Conservation (phyloP, 2,888 invertebrate genomes). For the Caenorhabditis doughertyi region DNA sequence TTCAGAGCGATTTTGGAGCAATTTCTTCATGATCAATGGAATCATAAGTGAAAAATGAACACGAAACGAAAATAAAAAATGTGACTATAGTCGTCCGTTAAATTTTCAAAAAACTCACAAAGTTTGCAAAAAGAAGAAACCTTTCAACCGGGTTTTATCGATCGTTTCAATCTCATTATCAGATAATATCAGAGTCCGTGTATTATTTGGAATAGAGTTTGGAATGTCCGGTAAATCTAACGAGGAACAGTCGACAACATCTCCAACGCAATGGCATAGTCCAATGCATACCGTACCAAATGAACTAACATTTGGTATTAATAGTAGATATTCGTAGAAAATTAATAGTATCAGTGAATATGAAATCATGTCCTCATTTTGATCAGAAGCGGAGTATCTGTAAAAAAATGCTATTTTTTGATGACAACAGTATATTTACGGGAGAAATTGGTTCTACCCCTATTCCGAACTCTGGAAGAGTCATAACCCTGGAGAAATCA, state of each 20-base stretch:
- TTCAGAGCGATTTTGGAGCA: too few relatives aligned
- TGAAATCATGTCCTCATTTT: conserved; percentile 54
- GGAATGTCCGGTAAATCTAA: conserved; percentile 65
- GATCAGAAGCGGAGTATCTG: background rate
- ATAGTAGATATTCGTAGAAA: conserved; percentile 31
- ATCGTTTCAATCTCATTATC: conserved; percentile 69
- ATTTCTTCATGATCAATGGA: too few relatives aligned
- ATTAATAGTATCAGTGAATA: conserved; percentile 45
- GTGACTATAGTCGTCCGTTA: too few relatives aligned
- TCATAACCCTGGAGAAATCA: too few relatives aligned
- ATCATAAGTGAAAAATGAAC: too few relatives aligned
- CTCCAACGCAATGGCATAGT: conserved; percentile 65
- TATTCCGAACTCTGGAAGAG: too few relatives aligned
- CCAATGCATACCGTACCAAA: conserved; percentile 61
- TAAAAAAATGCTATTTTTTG: too few relatives aligned
- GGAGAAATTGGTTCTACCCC: too few relatives aligned
- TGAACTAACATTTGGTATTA: background rate
- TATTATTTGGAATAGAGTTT: conserved; percentile 62
- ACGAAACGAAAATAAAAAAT: too few relatives aligned
- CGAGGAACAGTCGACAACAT: conserved; percentile 68
- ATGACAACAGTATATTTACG: too few relatives aligned
- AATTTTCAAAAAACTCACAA: conserved; percentile 39
- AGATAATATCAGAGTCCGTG: conserved; percentile 58
- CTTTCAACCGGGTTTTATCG: conserved; percentile 51
- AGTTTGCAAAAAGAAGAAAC: conserved; percentile 57